Conservation (phyloP, 2,113 vertebrate genomes). For the Alces alces region DNA sequence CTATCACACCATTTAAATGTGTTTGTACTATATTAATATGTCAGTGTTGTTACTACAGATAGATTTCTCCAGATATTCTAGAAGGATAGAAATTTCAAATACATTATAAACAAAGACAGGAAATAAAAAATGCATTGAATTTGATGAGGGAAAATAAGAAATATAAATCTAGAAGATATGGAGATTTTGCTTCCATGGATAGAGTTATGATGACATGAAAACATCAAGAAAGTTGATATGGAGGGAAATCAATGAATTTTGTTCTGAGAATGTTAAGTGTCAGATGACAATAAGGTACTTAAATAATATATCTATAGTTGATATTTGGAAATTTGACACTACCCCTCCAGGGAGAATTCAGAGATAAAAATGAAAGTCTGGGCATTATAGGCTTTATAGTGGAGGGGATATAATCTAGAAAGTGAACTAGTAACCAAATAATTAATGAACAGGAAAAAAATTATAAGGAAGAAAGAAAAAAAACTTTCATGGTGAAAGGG, state of each 20-base stretch:
- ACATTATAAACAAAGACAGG: neutral
- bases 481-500: neutral
- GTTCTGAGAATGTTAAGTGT: neutral
- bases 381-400: neutral
- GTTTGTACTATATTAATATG: neutral
- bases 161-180: neutral
- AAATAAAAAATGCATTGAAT: neutral
- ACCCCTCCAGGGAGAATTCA: neutral
- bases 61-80: neutral
- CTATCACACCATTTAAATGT: neutral
- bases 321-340: neutral
- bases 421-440: neutral
- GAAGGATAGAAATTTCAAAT: neutral
- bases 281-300: neutral
- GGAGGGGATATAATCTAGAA: neutral
- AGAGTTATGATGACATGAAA: neutral
- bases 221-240: neutral
- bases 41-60: neutral
- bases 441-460: neutral
- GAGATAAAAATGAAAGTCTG: neutral
- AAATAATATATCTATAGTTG: neutral
- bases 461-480: neutral
- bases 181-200: neutral
- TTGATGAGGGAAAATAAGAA: neutral
- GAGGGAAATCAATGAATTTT: neutral